Evolutionary conservation across 2,888 invertebrate species (phyloP), one percentile per base, ranked within the genome.

Genomic region (Pristionchus exspectatus): DNA sequence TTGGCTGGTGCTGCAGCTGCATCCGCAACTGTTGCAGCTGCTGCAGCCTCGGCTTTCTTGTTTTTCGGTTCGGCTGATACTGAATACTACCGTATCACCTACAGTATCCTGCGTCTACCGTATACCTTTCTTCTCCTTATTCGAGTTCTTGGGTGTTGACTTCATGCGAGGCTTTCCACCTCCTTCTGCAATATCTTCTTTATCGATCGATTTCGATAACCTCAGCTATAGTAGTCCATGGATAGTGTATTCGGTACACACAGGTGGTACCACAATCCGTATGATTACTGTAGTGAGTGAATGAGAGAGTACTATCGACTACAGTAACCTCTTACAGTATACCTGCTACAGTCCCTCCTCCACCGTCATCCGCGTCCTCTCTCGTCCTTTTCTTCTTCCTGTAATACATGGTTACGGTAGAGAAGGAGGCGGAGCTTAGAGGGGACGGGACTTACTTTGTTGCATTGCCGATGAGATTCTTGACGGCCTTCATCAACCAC

Each of bases 81-180:
- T 72, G 27, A 5, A 72, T 9, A 72, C 3, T 72, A 72, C 16
- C 16, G 33, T 33, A 33, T 27, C 18, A 16, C 2, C 2, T 72
- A 72, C 33, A 27, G 69, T 72, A 33, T 72, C 69, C 63, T 18
- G 10, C 69, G 1, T 72, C 33, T 18, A 72, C 33, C 30, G 16
- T 33, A 69, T 30, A 72, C 69, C 69, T 72, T 72, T 72, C 69
- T 72, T 72, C 69, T 72, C 69, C 14, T 72, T 72, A 14, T 12
- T 21, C 2, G 69, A 69, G 30, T 27, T 27, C 69, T 69, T 69
- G 27, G 59, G 59, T 21, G 59, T 21, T 59, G 59, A 24, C 63
- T 72, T 72, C 30, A 12, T 30, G 33, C 24, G 16, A 2, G 14
- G 1, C 27, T 33, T 18, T 72, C 66, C 66, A 4, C 27, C 27